These are phyloP conservation scores for Blomia tropicalis DNA, from an alignment of 2,888 invertebrate genomes.

Conservation along the genomic window DNA sequence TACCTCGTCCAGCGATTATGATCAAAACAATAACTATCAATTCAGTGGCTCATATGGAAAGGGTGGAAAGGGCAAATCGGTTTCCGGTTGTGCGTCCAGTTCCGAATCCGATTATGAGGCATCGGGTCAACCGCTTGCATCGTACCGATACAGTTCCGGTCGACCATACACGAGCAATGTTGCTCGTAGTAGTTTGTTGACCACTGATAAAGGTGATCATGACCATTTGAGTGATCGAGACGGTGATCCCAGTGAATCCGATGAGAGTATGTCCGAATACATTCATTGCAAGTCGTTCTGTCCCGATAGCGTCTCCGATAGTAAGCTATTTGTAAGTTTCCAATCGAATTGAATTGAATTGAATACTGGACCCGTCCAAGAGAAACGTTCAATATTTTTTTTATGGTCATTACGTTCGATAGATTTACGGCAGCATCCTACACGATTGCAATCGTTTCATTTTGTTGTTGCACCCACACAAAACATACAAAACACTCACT, in stretches of 20 bases:
- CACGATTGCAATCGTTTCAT: too few species aligned
- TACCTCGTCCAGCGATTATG: slow-evolving; percentile 3
- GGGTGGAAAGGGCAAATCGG: background rate
- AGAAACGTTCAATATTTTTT: too few species aligned
- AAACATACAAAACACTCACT: too few species aligned
- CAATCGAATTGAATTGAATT: background rate
- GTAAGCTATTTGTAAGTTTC: slow-evolving; percentile 13
- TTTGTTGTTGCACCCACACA: too few species aligned
- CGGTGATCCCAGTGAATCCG: slow-evolving; percentile 1
- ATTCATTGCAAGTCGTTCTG: slow-evolving; percentile 13
- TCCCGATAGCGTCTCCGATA: slow-evolving; percentile 9
- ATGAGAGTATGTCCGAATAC: slow-evolving; percentile 14
- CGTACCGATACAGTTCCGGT: background rate
- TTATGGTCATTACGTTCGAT: too few species aligned
- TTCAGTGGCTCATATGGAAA: background rate
- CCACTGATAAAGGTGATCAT: slow-evolving; percentile 7
- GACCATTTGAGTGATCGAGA: background rate
- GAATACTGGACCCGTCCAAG: too few species aligned
- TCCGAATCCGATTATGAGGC: background rate
- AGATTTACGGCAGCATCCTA: too few species aligned
- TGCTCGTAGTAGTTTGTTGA: background rate
- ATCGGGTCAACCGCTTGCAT: background rate
- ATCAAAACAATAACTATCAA: slow-evolving; percentile 1
- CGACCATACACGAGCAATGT: too few species aligned
- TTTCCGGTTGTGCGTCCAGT: background rate